Conservation (phyloP, 2,888 invertebrate genomes). For the Limnephilus rhombicus region DNA sequence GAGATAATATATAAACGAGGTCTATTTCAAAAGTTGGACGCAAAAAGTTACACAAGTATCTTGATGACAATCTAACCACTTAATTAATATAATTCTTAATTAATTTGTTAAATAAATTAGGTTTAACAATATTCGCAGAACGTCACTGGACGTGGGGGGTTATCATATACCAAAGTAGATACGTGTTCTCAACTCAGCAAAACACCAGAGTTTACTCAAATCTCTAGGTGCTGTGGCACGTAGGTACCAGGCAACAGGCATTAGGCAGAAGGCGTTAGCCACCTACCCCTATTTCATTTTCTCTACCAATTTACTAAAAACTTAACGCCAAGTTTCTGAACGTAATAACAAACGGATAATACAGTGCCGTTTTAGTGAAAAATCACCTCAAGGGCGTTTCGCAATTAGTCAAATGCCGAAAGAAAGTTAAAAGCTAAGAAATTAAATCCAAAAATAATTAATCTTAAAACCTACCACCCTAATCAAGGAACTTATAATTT, state of each 20-base stretch:
- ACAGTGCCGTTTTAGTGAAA: background rate
- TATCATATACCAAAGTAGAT: background rate
- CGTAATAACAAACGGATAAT: background rate
- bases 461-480: background rate
- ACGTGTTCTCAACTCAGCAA: conserved; percentile 13
- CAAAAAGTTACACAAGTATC: background rate
- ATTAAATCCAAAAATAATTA: background rate
- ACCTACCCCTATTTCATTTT: background rate
- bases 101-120: background rate
- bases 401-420: background rate
- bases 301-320: background rate
- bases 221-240: background rate
- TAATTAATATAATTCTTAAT: background rate
- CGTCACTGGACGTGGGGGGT: background rate
- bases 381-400: background rate
- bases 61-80: background rate
- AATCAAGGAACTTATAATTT: background rate
- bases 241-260: background rate
- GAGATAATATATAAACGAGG: too few relatives aligned
- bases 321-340: background rate
- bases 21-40: too few relatives aligned
- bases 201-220: background rate
- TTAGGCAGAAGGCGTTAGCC: background rate
- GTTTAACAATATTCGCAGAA: background rate
- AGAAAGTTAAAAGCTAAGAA: background rate